Evolutionary conservation across 2,888 invertebrate species (phyloP).

Genomic region (Mythimna impura): DNA sequence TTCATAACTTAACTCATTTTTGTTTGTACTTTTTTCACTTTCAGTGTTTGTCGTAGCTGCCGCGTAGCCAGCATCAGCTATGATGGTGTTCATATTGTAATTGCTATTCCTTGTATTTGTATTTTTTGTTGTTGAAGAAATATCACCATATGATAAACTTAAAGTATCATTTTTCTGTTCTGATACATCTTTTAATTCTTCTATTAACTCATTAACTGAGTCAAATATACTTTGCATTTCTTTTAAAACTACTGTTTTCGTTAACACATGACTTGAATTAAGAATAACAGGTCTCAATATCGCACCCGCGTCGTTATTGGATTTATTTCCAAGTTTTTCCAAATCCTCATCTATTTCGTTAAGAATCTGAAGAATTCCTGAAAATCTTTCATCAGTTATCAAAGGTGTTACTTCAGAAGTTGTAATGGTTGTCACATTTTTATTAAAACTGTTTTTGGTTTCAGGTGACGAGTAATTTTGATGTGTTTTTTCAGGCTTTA

Average conservation of each 20-base stretch:
- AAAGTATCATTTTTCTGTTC: constrained; percentile 9
- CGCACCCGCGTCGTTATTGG: not conserved
- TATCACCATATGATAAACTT: not conserved
- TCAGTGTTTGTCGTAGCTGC: not conserved
- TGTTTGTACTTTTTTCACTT: not conserved
- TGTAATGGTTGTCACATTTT: not conserved
- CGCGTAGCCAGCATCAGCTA: not conserved
- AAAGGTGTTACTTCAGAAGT: not conserved
- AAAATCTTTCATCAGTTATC: not conserved
- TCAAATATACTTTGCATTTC: not conserved
- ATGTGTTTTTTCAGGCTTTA: not conserved
- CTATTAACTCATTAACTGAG: constrained; percentile 3
- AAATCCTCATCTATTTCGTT: constrained; percentile 16
- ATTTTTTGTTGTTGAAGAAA: not conserved
- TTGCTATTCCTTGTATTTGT: not conserved
- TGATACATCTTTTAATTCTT: constrained; percentile 9
- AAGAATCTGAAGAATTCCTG: constrained; percentile 3
- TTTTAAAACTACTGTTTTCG: not conserved
- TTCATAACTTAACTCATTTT: not conserved
- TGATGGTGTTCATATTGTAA: not conserved
- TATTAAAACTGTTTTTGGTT: not conserved
- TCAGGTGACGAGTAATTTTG: not conserved
- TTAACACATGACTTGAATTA: constrained; percentile 5
- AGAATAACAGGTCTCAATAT: not conserved
- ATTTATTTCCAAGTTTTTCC: constrained; percentile 8